Conservation (phyloP, 2,888 invertebrate genomes). For the Saturnia pavonia region DNA sequence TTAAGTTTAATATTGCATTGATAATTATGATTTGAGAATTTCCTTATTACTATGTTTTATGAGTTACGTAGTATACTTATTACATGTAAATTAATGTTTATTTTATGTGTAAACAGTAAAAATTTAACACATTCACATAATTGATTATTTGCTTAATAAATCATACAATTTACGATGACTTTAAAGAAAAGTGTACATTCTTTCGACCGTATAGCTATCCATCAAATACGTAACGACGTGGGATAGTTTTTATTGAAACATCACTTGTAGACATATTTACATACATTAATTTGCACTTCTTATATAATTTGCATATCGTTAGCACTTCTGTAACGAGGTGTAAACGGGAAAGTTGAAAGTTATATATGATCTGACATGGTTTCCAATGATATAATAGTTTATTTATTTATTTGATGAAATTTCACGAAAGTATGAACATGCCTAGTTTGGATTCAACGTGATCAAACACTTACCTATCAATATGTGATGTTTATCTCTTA, state of each 20-base stretch:
- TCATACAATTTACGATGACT: background rate
- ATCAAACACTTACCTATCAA: no score
- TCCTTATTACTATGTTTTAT: background rate
- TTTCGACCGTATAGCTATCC: background rate
- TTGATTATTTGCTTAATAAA: background rate
- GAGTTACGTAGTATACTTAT: background rate
- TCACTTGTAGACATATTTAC: conserved; percentile 8
- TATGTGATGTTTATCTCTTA: no score
- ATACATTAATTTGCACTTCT: conserved; percentile 27
- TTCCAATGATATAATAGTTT: background rate
- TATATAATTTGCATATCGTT: conserved; percentile 23
- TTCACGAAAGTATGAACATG: background rate
- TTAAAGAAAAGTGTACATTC: background rate
- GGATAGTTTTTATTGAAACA: conserved; percentile 9
- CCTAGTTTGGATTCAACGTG: background rate
- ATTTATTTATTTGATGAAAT: background rate
- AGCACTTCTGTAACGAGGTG: conserved; percentile 18
- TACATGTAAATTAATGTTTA: background rate
- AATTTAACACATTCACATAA: background rate
- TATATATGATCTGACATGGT: conserved; percentile 8
- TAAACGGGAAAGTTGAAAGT: conserved; percentile 17
- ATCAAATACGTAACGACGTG: background rate
- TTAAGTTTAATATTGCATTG: background rate
- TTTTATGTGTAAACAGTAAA: background rate
- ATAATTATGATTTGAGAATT: background rate